Evolutionary conservation across 2,113 vertebrate species (phyloP).

Genomic region (Tychaedon coryphoeus): DNA sequence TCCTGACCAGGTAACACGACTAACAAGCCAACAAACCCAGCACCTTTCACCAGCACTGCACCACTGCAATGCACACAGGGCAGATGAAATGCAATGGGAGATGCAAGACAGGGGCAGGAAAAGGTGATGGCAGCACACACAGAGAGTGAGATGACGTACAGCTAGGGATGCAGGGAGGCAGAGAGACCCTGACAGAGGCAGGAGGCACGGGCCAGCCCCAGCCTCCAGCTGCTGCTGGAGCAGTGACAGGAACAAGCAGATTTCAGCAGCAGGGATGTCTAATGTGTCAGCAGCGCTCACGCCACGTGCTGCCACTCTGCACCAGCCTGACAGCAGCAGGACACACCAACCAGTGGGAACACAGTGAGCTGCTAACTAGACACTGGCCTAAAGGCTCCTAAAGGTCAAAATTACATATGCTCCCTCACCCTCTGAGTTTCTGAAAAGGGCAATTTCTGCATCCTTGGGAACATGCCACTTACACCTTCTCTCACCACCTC

Average conservation of each 20-base stretch:
- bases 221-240: conserved; percentile 47
- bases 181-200: background rate
- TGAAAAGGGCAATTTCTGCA: conserved; percentile 2
- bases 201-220: background rate
- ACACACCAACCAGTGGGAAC: background rate
- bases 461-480: background rate
- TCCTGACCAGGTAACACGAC: background rate
- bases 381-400: background rate
- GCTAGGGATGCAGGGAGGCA: background rate
- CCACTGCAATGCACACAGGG: background rate
- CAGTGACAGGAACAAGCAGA: conserved; percentile 58
- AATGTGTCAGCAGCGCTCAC: conserved; percentile 35
- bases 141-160: background rate
- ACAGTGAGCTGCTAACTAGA: conserved; percentile 1
- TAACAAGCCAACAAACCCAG: background rate
- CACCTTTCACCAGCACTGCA: background rate
- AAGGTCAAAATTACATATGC: background rate
- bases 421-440: background rate
- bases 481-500: background rate
- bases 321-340: background rate
- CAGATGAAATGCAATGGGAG: background rate
- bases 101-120: background rate
- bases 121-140: background rate
- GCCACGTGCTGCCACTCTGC: conserved; percentile 43
- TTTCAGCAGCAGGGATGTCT: conserved; percentile 63